Base-by-base conservation (phyloP, 2,888 invertebrate species). In the Pollenia amentaria region DNA sequence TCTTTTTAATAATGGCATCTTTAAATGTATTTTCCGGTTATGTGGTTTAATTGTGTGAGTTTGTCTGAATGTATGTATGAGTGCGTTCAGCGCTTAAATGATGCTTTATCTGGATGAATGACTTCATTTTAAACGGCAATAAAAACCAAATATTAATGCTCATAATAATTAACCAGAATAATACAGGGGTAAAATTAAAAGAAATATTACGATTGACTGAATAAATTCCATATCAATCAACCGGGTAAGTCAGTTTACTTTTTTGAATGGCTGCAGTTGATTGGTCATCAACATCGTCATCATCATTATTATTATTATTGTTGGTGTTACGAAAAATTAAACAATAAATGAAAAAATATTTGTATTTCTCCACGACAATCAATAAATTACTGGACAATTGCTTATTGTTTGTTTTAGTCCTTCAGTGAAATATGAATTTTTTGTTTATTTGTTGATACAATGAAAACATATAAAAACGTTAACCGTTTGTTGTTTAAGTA, bases 111-210 rank as follows among this genome's bases (percentile, higher is more conserved):
- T 51, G 12, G 12, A 60, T 48, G 18, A 12, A 62, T 12, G 40
- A 48, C 46, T n/a, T 40, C 16, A 62, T 18, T 62, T 12, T 29
- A 44, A 65, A 44, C 38, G 8, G 14, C 18, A 80, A 65, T 18
- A 57, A 65, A 29, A 57, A 48, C 55, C 40, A 48, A 48, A 40
- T 65, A 80, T 80, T 48, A 65, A 40, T 18, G 40, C 48, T 55
- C n/a, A 64, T 46, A 64, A 64, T 40, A 64, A 72, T 65, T 72
- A 65, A 72, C 53, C 72, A 53, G 44, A 53, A 57, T 73, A 18
- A 73, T 46, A 29, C 6, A 8, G 38, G 16, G 38, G 12, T 7
- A 18, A 64, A 62, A 40, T 40, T 14, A 48, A 73, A 14, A 48
- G 18, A 46, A n/a, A 73, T 8, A 44, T 12, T 29, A 42, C 18